Percentiles rank a stretch among this genome's conserved stretches.
phyloP scores from a whole-genome alignment of 2,113 vertebrate genomes.

The Coryphaenoides rupestris region DNA sequence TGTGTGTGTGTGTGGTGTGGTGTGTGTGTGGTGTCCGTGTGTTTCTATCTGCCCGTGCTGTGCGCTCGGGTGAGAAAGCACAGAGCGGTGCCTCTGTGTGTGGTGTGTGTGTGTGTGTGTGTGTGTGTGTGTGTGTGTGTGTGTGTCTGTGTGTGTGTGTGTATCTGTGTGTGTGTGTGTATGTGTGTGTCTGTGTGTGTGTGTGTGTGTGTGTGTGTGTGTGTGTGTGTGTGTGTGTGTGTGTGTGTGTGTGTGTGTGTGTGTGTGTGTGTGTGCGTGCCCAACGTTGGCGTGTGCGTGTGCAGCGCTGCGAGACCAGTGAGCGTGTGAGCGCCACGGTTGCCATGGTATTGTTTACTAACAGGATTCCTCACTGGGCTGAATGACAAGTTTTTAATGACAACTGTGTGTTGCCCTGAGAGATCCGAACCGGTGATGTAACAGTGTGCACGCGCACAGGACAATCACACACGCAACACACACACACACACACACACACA shows the following conservation, averaged over 20 bases:
- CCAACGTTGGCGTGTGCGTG: conserved; percentile 6
- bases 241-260: too few relatives aligned
- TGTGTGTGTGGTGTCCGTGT: too few relatives aligned
- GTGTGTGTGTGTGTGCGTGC: too few relatives aligned
- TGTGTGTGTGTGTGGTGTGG: too few relatives aligned
- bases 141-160: too few relatives aligned
- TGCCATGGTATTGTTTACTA: conserved; percentile 73
- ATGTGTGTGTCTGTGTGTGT: too few relatives aligned
- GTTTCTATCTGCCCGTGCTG: too few relatives aligned
- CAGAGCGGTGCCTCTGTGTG: too few relatives aligned
- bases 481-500: background rate
- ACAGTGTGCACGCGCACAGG: background rate
- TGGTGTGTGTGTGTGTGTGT: background rate
- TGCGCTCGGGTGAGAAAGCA: too few relatives aligned
- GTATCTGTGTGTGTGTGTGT: too few relatives aligned
- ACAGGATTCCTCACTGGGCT: conserved; percentile 62
- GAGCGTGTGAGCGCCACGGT: conserved; percentile 45
- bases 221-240: too few relatives aligned
- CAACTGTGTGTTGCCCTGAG: conserved; percentile 58
- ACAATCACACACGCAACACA: background rate
- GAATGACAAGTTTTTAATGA: conserved; percentile 66
- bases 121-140: background rate
- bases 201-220: too few relatives aligned
- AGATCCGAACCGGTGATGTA: conserved; percentile 53
- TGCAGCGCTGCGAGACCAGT: conserved; percentile 28